Evolutionary conservation across 1,140 invertebrate species (phyloP).

Genomic region (fruit fly (Drosophila melanogaster)): Release_6_plus_ISO1_MT NC_004354.4:19166501-19167000

Average conservation of each 20-base stretch:
- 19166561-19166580: background rate
- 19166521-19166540: background rate
- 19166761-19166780: background rate
- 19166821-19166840: slow-evolving; percentile 32
- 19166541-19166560: background rate
- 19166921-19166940: slow-evolving; percentile 13
- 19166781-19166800: background rate
- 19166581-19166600: background rate
- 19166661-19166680: too few species aligned
- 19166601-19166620: background rate
- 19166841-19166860: slow-evolving; percentile 42
- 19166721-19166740: background rate
- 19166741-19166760: background rate
- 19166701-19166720: too few species aligned
- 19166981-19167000: slow-evolving; percentile 39
- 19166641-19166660: too few species aligned
- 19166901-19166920: slow-evolving; percentile 27
- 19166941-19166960: slow-evolving; percentile 38
- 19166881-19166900: slow-evolving; percentile 18
- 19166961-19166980: slow-evolving; percentile 57
- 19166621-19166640: too few species aligned
- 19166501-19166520: background rate
- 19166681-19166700: too few species aligned
- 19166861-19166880: slow-evolving; percentile 9
- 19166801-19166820: slow-evolving; percentile 25